phyloP scores from a whole-genome alignment of 2,113 vertebrate species.

The Taurulus bubalis region DNA sequence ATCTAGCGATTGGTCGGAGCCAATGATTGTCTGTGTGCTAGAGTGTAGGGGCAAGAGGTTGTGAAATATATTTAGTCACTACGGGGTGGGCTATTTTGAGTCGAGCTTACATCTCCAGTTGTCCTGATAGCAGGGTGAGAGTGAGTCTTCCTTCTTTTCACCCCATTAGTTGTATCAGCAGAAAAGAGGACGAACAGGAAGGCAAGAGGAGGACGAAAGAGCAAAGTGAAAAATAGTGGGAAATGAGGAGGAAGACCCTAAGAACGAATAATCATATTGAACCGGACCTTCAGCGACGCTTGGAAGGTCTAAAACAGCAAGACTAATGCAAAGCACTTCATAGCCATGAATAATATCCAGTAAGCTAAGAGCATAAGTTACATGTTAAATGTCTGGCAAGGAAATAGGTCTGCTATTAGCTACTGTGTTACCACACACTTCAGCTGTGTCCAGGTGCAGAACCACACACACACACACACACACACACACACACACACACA shows the following conservation, averaged over 20 bases:
- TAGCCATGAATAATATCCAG: slow-evolving; percentile 55
- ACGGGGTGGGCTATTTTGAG: slow-evolving; percentile 63
- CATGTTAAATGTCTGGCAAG: slow-evolving; percentile 62
- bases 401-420: slow-evolving; percentile 63
- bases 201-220: background rate
- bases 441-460: slow-evolving; percentile 74
- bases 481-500: slow-evolving; percentile 11
- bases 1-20: slow-evolving; percentile 46
- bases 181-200: background rate
- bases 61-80: slow-evolving; percentile 74
- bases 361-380: slow-evolving; percentile 46
- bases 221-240: slow-evolving; percentile 18
- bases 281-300: background rate
- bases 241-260: slow-evolving; percentile 8
- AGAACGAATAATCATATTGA: slow-evolving; percentile 27
- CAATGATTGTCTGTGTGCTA: slow-evolving; percentile 24
- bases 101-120: slow-evolving; percentile 66
- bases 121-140: slow-evolving; percentile 58
- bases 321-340: slow-evolving; percentile 47
- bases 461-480: slow-evolving; percentile 24
- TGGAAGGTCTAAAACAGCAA: slow-evolving; percentile 34
- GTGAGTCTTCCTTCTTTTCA: slow-evolving; percentile 39
- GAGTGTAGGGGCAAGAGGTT: slow-evolving; percentile 10
- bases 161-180: slow-evolving; percentile 48
- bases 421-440: slow-evolving; percentile 63